These are phyloP conservation scores for Vultur gryphus DNA, from an alignment of 2,797 vertebrate species.

Conservation along the genomic window DNA sequence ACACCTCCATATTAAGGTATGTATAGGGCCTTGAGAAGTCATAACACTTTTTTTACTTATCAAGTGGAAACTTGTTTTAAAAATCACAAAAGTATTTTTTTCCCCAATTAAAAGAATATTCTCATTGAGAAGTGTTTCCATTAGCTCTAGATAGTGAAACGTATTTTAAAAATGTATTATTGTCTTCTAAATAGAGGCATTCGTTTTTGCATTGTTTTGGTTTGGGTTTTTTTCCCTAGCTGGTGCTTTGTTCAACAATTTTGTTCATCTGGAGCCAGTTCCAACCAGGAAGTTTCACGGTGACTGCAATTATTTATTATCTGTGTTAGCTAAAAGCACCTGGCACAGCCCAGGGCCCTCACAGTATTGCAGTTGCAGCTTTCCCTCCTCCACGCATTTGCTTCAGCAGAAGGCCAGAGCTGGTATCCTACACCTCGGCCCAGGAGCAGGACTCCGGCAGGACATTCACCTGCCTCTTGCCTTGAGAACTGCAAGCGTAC, in stretches of 20 bases:
- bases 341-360: background rate
- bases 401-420: background rate
- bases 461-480: rapidly evolving
- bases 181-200: background rate
- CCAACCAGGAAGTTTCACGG: background rate
- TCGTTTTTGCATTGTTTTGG: background rate
- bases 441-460: rapidly evolving
- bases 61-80: background rate
- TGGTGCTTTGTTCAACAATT: background rate
- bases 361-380: background rate
- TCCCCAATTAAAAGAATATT: background rate
- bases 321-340: too few relatives aligned
- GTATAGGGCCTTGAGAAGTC: background rate
- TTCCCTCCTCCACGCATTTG: background rate
- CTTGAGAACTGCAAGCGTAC: rapidly evolving
- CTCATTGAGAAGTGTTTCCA: background rate
- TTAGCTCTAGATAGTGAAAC: background rate
- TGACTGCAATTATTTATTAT: background rate
- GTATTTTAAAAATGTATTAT: background rate
- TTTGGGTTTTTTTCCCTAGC: background rate
- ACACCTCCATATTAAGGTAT: background rate
- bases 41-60: background rate
- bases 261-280: background rate
- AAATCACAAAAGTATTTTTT: background rate
- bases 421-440: too few relatives aligned